Evolutionary conservation across 1,140 invertebrate genomes (phyloP).

Genomic region (Panagrolaimus sp.): DNA sequence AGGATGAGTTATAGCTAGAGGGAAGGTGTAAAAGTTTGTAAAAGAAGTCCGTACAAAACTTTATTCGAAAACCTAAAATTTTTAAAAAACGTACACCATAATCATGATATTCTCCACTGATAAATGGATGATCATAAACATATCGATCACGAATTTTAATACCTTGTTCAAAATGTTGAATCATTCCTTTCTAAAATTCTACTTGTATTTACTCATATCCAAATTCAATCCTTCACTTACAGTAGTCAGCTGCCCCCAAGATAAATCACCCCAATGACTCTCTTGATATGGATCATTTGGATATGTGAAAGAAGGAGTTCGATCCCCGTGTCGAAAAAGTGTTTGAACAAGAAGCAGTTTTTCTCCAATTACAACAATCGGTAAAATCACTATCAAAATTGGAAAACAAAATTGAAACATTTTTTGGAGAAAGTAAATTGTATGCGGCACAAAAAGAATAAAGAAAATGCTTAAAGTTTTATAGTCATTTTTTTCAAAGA

Average conservation of each 20-base stretch:
- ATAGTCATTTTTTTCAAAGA: no score
- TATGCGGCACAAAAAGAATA: no score
- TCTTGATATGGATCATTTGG: neutral
- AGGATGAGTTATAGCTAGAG: neutral
- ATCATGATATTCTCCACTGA: neutral
- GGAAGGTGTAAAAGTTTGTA: no score
- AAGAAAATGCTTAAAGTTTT: no score
- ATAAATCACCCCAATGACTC: neutral
- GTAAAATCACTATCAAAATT: neutral
- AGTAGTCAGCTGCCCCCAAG: neutral
- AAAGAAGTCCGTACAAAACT: no score
- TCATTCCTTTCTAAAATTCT: conserved; percentile 18
- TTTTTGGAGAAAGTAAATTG: no score
- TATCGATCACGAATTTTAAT: neutral
- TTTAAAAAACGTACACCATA: neutral
- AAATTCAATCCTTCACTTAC: neutral
- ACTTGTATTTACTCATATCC: neutral
- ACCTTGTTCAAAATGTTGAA: conserved; percentile 17
- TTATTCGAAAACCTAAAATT: neutral
- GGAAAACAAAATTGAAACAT: no score
- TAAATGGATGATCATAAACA: conserved; percentile 3
- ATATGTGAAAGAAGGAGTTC: neutral
- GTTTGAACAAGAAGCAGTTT: neutral
- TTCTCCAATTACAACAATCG: neutral
- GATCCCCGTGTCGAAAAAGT: conserved; percentile 14